A percentile compares a stretch with the other conserved stretches of the same genome.
Conservation (phyloP, 2,797 vertebrate genomes). For the Hydrocynus forskahlii region DNA sequence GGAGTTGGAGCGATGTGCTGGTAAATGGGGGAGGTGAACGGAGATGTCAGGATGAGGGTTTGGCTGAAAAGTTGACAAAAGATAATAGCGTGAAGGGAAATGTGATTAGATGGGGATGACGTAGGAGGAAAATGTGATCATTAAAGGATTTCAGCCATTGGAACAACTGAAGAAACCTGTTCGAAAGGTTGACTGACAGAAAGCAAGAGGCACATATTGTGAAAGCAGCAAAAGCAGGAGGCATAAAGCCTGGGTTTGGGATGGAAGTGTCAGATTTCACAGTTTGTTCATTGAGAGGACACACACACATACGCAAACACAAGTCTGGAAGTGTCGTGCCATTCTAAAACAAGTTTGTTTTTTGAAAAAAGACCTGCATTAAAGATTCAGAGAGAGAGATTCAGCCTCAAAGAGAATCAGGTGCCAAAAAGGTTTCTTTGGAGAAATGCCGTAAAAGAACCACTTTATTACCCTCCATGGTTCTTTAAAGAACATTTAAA, state of each 20-base stretch:
- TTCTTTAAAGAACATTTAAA: too few species aligned
- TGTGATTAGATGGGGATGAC: conserved; percentile 41
- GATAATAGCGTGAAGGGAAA: background rate
- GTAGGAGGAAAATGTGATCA: conserved; percentile 53
- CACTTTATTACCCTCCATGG: too few species aligned
- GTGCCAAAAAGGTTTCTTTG: too few species aligned
- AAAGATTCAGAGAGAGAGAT: too few species aligned
- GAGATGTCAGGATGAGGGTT: background rate
- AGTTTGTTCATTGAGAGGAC: conserved; percentile 25
- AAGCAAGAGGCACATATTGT: background rate
- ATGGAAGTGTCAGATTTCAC: conserved; percentile 39
- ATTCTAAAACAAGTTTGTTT: background rate
- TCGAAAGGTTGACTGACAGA: background rate
- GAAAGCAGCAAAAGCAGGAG: background rate
- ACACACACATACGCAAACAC: background rate
- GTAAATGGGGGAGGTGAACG: conserved; percentile 65
- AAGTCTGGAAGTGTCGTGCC: background rate
- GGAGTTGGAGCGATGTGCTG: conserved; percentile 31
- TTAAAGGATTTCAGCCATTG: background rate
- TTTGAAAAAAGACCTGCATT: background rate
- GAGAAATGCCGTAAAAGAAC: too few species aligned
- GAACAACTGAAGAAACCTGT: background rate
- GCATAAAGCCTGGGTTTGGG: background rate
- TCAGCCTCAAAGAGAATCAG: too few species aligned
- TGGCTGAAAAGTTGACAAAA: background rate